Conservation (phyloP, 2,888 invertebrate genomes). For the Xestia sexstrigata region DNA sequence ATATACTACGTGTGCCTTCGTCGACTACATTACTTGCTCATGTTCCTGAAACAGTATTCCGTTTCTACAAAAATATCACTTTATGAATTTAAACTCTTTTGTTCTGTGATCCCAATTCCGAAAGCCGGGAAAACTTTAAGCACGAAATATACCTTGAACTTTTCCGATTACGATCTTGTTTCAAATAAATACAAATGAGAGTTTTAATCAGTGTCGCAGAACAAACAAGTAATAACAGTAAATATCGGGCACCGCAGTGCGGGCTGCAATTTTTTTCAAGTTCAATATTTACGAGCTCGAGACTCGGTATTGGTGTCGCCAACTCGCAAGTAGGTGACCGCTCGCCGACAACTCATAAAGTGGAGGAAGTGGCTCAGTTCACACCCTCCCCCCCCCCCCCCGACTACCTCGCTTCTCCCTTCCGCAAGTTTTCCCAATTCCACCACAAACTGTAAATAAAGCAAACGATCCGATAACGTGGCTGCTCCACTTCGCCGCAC, state of each 20-base stretch:
- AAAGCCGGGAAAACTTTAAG: constrained; percentile 24
- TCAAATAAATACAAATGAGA: constrained; percentile 55
- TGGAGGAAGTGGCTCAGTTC: constrained; percentile 57
- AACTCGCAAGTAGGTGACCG: constrained; percentile 70
- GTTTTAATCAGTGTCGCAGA: constrained; percentile 62
- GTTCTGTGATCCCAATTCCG: constrained; percentile 17
- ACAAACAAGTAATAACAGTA: constrained; percentile 73
- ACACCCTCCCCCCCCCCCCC: constrained; percentile 55
- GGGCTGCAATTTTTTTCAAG: constrained; percentile 70
- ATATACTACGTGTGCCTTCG: constrained; percentile 50
- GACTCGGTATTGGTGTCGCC: constrained; percentile 73
- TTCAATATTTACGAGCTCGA: constrained; percentile 75
- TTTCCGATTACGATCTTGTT: constrained; percentile 54
- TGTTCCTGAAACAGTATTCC: not conserved
- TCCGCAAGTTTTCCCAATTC: constrained; percentile 64
- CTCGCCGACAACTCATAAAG: constrained; percentile 77
- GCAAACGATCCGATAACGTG: constrained; percentile 74
- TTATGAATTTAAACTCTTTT: constrained; percentile 21
- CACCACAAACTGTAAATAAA: constrained; percentile 74
- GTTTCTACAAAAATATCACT: constrained; percentile 5
- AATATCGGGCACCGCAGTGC: constrained; percentile 69
- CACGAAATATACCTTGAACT: constrained; percentile 47
- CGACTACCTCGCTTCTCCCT: constrained; percentile 36
- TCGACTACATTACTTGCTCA: constrained; percentile 30
- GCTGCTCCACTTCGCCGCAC: constrained; percentile 70